A percentile compares a stretch with the other conserved stretches of the same genome.
Conservation (phyloP, 92 coral and sea anemone species). For the Diadumene lineata region DNA sequence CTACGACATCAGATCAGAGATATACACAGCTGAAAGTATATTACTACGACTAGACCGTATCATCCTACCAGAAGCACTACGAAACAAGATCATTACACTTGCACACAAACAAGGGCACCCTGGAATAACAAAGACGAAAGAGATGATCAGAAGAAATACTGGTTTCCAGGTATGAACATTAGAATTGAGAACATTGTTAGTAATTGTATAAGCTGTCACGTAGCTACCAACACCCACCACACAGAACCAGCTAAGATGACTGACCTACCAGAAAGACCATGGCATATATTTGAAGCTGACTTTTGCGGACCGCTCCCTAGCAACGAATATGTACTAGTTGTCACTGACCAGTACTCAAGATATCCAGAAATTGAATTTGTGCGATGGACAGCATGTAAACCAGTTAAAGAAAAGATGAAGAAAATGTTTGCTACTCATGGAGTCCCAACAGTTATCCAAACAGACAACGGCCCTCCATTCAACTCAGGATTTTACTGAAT, state of each 20-base stretch:
- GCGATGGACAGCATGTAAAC: slow-evolving; percentile 30
- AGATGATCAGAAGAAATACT: slow-evolving; percentile 18
- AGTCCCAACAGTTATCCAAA: slow-evolving; percentile 35
- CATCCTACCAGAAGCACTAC: slow-evolving; percentile 44
- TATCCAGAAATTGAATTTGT: slow-evolving; percentile 56
- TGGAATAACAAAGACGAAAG: slow-evolving; percentile 51
- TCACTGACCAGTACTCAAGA: slow-evolving; percentile 47
- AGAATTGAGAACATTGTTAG: slow-evolving; percentile 41
- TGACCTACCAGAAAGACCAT: slow-evolving; percentile 58
- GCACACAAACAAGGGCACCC: slow-evolving; percentile 62
- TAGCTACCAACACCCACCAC: slow-evolving; percentile 41
- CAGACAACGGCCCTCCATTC: slow-evolving; percentile 61
- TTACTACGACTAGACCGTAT: slow-evolving; percentile 45
- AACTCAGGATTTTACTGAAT: slow-evolving; percentile 36
- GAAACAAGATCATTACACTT: slow-evolving; percentile 27
- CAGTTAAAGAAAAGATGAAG: slow-evolving; percentile 38
- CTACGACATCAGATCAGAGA: slow-evolving; percentile 31
- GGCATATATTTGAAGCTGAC: slow-evolving; percentile 41
- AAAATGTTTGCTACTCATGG: slow-evolving; percentile 42
- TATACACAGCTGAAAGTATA: slow-evolving; percentile 42
- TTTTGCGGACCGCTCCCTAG: slow-evolving; percentile 61
- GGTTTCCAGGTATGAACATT: slow-evolving; percentile 44
- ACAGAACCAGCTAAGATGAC: slow-evolving; percentile 66
- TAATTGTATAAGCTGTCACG: slow-evolving; percentile 56
- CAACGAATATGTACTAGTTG: slow-evolving; percentile 46